Percentiles rank a stretch among this genome's conserved stretches.
phyloP scores from a whole-genome alignment of 2,888 invertebrate genomes.

The Acholoe squamosa region DNA sequence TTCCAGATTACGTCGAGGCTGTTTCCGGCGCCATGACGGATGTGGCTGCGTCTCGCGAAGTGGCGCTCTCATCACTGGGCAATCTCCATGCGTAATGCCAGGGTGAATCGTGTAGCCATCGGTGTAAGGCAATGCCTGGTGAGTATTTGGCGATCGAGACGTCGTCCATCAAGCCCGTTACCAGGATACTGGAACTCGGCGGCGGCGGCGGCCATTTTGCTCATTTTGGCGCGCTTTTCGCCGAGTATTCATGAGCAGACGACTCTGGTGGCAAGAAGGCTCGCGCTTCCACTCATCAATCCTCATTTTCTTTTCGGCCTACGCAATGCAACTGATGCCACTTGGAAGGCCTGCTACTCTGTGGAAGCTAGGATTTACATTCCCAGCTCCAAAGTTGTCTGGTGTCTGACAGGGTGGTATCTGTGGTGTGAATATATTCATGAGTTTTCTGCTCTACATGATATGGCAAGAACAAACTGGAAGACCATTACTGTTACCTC shows the following conservation, averaged over 20 bases:
- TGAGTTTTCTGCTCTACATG: not conserved
- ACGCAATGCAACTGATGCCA: not conserved
- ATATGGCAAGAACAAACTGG: too few relatives aligned
- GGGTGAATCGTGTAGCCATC: not conserved
- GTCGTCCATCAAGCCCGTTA: conserved; percentile 15
- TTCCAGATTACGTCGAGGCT: conserved; percentile 1
- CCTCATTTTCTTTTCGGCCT: conserved; percentile 4
- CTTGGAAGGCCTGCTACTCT: not conserved
- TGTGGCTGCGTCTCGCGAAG: not conserved
- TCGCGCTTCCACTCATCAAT: not conserved
- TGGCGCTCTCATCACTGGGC: not conserved
- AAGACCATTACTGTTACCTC: too few relatives aligned
- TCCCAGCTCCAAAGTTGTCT: not conserved
- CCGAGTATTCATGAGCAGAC: conserved; percentile 1
- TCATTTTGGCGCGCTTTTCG: conserved; percentile 26
- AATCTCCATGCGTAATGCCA: not conserved
- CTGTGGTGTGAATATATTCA: not conserved
- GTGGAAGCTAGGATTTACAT: not conserved
- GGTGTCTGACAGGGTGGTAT: not conserved
- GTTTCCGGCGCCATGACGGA: not conserved
- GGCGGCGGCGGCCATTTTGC: not conserved
- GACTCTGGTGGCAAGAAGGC: conserved; percentile 14
- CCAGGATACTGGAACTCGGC: not conserved
- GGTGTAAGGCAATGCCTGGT: not conserved
- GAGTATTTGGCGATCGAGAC: conserved; percentile 10